Percentiles rank a stretch among this genome's conserved stretches.
These are phyloP conservation scores for Synanthedon vespiformis DNA, from an alignment of 2,888 invertebrate species.

Conservation along the genomic window DNA sequence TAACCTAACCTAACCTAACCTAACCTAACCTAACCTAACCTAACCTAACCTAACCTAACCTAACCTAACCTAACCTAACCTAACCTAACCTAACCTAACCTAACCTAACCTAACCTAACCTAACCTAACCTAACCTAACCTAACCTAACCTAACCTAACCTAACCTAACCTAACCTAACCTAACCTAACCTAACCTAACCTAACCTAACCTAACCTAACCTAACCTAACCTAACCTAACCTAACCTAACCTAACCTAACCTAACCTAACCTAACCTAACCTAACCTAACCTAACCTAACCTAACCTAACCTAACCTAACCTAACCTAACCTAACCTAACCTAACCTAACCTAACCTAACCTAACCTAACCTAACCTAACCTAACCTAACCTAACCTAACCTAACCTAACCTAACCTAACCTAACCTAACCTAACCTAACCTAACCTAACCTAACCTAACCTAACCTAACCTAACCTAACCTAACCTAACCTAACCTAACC, in stretches of 20 bases:
- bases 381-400: too few relatives aligned
- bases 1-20: slow-evolving; percentile 1
- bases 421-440: too few relatives aligned
- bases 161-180: slow-evolving; percentile 5
- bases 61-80: slow-evolving; percentile 9
- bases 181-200: slow-evolving; percentile 4
- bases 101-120: slow-evolving; percentile 7
- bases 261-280: slow-evolving; percentile 5
- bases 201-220: slow-evolving; percentile 5
- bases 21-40: slow-evolving; percentile 1
- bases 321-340: too few relatives aligned
- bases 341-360: too few relatives aligned
- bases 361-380: too few relatives aligned
- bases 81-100: slow-evolving; percentile 9
- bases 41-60: slow-evolving; percentile 1
- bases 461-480: too few relatives aligned
- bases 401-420: too few relatives aligned
- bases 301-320: too few relatives aligned
- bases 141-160: slow-evolving; percentile 4
- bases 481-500: too few relatives aligned
- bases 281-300: slow-evolving; percentile 3
- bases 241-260: slow-evolving; percentile 5
- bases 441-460: too few relatives aligned
- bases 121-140: slow-evolving; percentile 6
- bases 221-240: slow-evolving; percentile 5